Base-by-base conservation (phyloP, 2,113 vertebrate genomes). In the Felis catus region DNA sequence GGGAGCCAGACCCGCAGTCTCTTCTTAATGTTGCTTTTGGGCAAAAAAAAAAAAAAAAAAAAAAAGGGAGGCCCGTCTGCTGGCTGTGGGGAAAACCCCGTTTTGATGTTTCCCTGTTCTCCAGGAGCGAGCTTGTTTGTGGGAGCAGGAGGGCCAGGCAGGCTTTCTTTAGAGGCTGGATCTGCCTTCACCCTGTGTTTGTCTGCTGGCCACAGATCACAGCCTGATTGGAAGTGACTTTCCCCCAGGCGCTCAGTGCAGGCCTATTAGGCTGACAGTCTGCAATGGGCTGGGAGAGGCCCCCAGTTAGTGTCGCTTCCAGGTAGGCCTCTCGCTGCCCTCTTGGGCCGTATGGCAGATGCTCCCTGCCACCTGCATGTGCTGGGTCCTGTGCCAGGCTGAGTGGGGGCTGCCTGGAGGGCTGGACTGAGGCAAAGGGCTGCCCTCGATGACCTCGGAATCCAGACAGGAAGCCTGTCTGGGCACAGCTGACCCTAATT, bases 181-280 rank as follows among this genome's bases (percentile, higher is more conserved):
- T 84, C 73, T n/a, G 79, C 89, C 80, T 86, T 97, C 66, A 0
- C 78, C 58, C 70, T 31, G n/a, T 15, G 15, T 96, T 93, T 96
- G 95, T 86, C 89, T 82, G 80, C 19, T 0, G 16, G 93, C 85
- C 78, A 36, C 61, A 85, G 71, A 91, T 89, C 10, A 2, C 0
- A 3, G 84, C 94, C 89, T 98, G 97, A 97, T 97, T 97, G 97
- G 82, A 97, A 80, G 81, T 97, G 97, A 98, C 94, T 96, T 97
- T 86, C 89, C 96, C 97, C 94, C 91, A 80, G 97, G 97, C 61
- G 0, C 78, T 97, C 71, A 33, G 85, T 15, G 29, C 73, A 15
- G 58, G 94, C 92, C 82, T 91, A 82, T 91, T 96, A 95, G 90
- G 61, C n/a, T 95, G 94, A 95, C 94, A 82, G 89, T 71, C 82